Conservation (phyloP, 2,888 invertebrate genomes). For the Papilio demoleus region DNA sequence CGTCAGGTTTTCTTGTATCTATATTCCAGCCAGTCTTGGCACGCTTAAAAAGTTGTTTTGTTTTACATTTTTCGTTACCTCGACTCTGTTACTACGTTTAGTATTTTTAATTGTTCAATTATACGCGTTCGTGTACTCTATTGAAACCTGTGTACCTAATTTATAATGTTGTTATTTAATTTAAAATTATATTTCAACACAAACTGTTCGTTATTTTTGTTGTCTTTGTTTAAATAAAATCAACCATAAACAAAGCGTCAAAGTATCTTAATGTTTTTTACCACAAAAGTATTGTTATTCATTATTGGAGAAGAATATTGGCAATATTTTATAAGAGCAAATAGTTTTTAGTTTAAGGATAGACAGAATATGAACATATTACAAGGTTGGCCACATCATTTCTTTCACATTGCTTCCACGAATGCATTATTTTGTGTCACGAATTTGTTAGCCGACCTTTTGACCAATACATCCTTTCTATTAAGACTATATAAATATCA, state of each 20-base stretch:
- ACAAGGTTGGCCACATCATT: not conserved
- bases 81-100: constrained; percentile 19
- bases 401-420: constrained; percentile 9
- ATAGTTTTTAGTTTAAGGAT: no score
- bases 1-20: constrained; percentile 51
- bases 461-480: constrained; percentile 14
- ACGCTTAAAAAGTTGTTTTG: constrained; percentile 49
- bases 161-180: no score
- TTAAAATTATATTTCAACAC: no score
- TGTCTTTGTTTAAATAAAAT: no score
- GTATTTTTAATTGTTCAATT: no score
- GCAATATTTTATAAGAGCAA: no score
- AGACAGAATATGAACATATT: not conserved
- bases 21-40: constrained; percentile 47
- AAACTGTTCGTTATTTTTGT: no score
- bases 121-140: no score
- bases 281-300: no score
- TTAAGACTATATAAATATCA: not conserved
- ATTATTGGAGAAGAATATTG: not conserved
- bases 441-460: not conserved
- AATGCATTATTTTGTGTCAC: constrained; percentile 6
- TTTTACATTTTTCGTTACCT: constrained; percentile 50
- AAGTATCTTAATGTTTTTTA: no score
- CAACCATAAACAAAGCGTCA: no score
- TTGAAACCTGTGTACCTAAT: no score